Conservation (phyloP, 2,888 invertebrate genomes). For the Eupithecia inturbata region DNA sequence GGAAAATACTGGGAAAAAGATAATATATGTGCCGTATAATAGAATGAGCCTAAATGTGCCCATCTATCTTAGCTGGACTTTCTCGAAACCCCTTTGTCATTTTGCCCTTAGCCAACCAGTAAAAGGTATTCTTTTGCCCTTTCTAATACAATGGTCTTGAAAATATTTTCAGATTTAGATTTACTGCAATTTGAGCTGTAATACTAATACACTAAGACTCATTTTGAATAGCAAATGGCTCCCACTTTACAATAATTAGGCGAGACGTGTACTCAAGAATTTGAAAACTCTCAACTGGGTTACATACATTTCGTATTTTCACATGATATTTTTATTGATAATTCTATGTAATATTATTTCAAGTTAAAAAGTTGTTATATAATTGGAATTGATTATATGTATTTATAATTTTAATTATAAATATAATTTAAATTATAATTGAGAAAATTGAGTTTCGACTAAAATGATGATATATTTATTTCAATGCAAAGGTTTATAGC, state of each 20-base stretch:
- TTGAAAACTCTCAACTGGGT: neutral
- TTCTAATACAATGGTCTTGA: neutral
- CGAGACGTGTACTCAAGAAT: neutral
- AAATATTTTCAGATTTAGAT: neutral
- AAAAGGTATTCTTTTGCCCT: neutral
- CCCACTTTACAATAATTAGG: neutral
- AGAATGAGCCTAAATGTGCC: neutral
- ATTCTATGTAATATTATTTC: too few species aligned
- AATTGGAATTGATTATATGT: neutral
- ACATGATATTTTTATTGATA: too few species aligned
- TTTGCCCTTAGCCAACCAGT: neutral
- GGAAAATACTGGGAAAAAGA: neutral
- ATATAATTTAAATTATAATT: too few species aligned
- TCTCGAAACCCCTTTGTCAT: neutral
- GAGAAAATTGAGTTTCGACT: neutral
- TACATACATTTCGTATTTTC: too few species aligned
- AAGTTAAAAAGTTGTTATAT: neutral
- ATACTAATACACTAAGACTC: neutral
- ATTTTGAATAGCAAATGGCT: neutral
- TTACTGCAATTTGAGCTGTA: neutral
- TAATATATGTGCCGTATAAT: neutral
- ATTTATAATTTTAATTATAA: too few species aligned
- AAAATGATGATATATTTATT: neutral
- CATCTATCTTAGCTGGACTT: constrained; percentile 6
- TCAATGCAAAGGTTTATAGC: neutral